phyloP scores from a whole-genome alignment of 2,113 vertebrate genomes.

The Dipodomys spectabilis region DNA sequence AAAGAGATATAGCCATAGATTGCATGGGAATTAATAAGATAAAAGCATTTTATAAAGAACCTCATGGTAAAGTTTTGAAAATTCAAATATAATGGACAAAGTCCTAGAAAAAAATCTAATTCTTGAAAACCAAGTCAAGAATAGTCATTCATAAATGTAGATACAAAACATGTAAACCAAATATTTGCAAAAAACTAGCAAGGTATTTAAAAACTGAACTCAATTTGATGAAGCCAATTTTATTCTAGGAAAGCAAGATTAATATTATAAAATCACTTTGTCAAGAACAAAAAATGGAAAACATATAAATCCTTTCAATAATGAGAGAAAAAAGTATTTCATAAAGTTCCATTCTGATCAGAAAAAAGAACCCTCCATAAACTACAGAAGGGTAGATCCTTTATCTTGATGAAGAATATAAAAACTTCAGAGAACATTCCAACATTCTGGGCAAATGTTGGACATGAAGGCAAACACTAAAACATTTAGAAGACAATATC shows the following conservation, averaged over 20 bases:
- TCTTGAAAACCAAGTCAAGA: not conserved
- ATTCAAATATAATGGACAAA: conserved; percentile 25
- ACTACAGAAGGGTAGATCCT: not conserved
- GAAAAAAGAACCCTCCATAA: not conserved
- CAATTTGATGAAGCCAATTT: not conserved
- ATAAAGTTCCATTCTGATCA: not conserved
- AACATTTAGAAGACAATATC: not conserved
- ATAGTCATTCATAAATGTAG: not conserved
- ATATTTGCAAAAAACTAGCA: conserved; percentile 22
- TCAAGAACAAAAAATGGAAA: conserved; percentile 37
- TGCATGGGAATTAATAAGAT: not conserved
- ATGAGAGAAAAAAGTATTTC: not conserved
- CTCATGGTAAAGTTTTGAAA: conserved; percentile 19
- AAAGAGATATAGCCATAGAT: not conserved
- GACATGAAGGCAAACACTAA: conserved; percentile 31
- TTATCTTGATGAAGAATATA: not conserved
- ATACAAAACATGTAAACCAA: conserved; percentile 20
- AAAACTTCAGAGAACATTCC: not conserved
- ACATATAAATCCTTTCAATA: not conserved
- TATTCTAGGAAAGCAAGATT: conserved; percentile 30
- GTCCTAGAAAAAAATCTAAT: not conserved
- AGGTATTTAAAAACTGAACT: not conserved
- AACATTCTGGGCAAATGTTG: not conserved
- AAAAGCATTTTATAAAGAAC: not conserved
- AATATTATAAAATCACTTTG: conserved; percentile 35